Conservation (phyloP, 2,888 invertebrate species). For the Rambutsinella grinnellia region DNA sequence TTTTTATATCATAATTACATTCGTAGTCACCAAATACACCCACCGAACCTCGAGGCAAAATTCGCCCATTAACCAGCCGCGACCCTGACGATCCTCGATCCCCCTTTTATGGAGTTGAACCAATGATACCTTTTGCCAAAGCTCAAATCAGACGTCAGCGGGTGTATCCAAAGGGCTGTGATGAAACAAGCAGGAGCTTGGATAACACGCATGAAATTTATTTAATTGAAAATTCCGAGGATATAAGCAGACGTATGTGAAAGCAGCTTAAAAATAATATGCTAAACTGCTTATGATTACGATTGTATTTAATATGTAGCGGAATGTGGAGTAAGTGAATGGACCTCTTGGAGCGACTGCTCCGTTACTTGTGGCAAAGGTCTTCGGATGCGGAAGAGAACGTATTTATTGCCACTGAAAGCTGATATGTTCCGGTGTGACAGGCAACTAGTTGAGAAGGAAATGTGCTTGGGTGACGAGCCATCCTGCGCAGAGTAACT, state of each 20-base stretch:
- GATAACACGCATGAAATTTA: conserved; percentile 64
- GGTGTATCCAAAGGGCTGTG: conserved; percentile 81
- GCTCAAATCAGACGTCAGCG: conserved; percentile 78
- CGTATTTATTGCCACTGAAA: conserved; percentile 79
- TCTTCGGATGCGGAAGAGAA: conserved; percentile 79
- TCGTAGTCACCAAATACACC: conserved; percentile 83
- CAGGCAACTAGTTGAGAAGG: conserved; percentile 81
- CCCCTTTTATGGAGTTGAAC: conserved; percentile 88
- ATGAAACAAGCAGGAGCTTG: conserved; percentile 68
- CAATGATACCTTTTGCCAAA: conserved; percentile 87
- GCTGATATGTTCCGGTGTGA: conserved; percentile 80
- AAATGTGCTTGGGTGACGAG: conserved; percentile 88
- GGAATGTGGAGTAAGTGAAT: conserved; percentile 71
- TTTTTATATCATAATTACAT: conserved; percentile 1
- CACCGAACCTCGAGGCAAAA: conserved; percentile 83
- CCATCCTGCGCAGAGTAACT: conserved; percentile 73
- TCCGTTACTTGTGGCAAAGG: conserved; percentile 70
- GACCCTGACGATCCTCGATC: conserved; percentile 92
- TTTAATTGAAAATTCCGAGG: conserved; percentile 77
- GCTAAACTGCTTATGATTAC: too few species aligned
- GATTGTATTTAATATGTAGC: too few species aligned
- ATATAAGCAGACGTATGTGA: conserved; percentile 79
- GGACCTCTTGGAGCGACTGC: conserved; percentile 70
- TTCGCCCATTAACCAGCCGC: conserved; percentile 89
- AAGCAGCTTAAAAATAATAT: too few species aligned